These are phyloP conservation scores for Metacarcinus magister DNA, from an alignment of 2,888 invertebrate genomes.

Conservation along the genomic window DNA sequence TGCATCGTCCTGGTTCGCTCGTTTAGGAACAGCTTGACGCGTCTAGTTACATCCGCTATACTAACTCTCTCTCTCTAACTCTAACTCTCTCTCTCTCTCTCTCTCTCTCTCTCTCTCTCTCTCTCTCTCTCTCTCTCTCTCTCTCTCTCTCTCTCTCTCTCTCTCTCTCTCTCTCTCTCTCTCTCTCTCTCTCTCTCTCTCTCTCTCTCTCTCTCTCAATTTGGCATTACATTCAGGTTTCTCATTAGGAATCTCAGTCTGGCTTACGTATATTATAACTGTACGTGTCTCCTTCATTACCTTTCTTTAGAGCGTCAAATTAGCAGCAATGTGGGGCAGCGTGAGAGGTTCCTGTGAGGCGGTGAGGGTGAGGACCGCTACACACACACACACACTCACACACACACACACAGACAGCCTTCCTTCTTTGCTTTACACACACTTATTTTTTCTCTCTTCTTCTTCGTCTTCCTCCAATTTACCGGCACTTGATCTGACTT, in stretches of 20 bases:
- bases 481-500: background rate
- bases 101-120: conserved; percentile 39
- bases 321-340: background rate
- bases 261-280: conserved; percentile 5
- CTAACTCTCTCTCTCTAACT: background rate
- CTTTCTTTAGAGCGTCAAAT: conserved; percentile 9
- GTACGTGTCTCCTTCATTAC: background rate
- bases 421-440: background rate
- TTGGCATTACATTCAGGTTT: background rate
- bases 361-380: background rate
- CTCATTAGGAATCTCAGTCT: background rate
- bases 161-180: conserved; percentile 38
- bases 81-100: conserved; percentile 19
- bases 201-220: background rate
- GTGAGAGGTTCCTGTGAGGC: background rate
- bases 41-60: background rate
- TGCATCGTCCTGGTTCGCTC: conserved; percentile 38
- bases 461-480: conserved; percentile 37
- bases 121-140: conserved; percentile 39
- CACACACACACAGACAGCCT: conserved; percentile 40
- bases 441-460: background rate
- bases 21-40: background rate
- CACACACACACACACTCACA: background rate
- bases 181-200: conserved; percentile 12
- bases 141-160: conserved; percentile 39